These are phyloP conservation scores for Julus scanicus DNA, from an alignment of 2,888 invertebrate species.

Conservation along the genomic window DNA sequence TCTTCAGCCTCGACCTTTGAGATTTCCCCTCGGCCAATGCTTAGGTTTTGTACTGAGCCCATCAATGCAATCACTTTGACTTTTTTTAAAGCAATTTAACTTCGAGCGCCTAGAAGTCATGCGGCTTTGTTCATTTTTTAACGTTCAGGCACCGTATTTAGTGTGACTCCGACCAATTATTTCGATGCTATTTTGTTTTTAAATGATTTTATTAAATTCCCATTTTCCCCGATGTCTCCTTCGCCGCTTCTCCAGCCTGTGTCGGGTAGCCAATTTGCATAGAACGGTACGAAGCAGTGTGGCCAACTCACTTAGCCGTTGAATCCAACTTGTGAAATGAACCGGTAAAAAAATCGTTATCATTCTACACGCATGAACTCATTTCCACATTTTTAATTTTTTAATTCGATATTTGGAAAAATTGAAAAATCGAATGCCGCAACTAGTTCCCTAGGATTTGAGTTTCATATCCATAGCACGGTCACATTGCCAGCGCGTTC, in stretches of 20 bases:
- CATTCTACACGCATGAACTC: neutral
- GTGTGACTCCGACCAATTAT: neutral
- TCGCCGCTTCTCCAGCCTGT: neutral
- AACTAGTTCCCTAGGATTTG: neutral
- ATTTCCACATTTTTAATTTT: no score
- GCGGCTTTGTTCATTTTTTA: neutral
- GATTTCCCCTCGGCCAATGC: neutral
- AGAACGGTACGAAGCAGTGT: neutral
- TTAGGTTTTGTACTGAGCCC: neutral
- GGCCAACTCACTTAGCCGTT: neutral
- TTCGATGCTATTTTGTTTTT: neutral
- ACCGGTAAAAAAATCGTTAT: neutral
- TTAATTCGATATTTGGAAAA: no score
- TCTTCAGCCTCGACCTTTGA: neutral
- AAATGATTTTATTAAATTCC: neutral
- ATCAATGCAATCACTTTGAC: neutral
- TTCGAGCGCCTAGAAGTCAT: neutral
- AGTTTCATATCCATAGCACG: neutral
- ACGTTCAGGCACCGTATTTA: neutral
- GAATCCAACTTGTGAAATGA: neutral
- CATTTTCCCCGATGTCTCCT: conserved; percentile 1
- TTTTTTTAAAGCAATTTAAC: neutral
- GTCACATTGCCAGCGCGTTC: neutral
- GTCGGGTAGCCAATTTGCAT: neutral
- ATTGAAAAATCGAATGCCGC: neutral